phyloP scores from a whole-genome alignment of 2,888 invertebrate species.

The Lithophane socia region DNA sequence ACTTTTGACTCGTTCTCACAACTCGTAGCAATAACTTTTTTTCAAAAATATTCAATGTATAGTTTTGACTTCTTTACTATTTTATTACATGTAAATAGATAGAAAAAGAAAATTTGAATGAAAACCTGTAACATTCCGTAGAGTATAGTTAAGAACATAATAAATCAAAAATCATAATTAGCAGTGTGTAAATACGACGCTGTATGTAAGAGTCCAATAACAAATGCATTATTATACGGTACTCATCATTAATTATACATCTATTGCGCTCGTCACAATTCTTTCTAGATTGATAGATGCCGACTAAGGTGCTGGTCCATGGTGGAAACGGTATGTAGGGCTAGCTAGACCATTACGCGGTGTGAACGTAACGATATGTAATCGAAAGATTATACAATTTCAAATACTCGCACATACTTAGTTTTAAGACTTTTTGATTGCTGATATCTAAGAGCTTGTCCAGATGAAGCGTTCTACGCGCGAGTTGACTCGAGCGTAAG shows the following conservation, averaged over 20 bases:
- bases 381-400: background rate
- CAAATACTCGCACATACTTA: background rate
- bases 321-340: background rate
- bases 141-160: background rate
- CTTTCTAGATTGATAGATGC: background rate
- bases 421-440: background rate
- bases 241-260: conserved; percentile 2
- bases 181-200: conserved; percentile 1
- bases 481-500: too few relatives aligned
- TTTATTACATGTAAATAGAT: too few relatives aligned
- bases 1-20: background rate
- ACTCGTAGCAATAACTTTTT: background rate
- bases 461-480: too few relatives aligned
- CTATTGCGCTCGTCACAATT: background rate
- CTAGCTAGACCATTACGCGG: background rate
- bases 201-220: conserved; percentile 3
- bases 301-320: background rate
- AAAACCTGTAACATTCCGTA: background rate
- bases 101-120: too few relatives aligned
- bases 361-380: background rate
- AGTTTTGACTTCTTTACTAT: too few relatives aligned
- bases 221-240: conserved; percentile 8
- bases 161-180: conserved; percentile 27
- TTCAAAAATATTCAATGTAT: background rate
- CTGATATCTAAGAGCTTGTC: background rate